These are phyloP conservation scores for Nomada hirtipes DNA, from an alignment of 2,888 invertebrate species.

Conservation along the genomic window DNA sequence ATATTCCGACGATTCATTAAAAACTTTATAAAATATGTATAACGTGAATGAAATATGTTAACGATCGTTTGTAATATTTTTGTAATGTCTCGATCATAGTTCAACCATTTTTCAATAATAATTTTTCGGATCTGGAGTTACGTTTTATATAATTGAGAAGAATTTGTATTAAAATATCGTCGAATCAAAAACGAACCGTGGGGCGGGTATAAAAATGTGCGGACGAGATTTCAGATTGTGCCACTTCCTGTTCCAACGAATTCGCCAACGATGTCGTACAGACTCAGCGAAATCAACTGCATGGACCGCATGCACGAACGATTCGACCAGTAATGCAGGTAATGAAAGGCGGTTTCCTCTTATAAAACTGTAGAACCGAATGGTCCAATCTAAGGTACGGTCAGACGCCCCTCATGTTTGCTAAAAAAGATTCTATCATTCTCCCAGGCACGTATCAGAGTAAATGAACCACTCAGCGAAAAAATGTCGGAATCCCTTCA, in stretches of 20 bases:
- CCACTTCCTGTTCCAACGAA: slow-evolving; percentile 57
- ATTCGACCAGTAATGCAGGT: slow-evolving; percentile 61
- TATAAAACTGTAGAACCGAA: slow-evolving; percentile 37
- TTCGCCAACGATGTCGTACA: slow-evolving; percentile 58
- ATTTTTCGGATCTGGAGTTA: not conserved
- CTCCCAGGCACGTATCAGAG: not conserved
- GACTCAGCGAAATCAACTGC: slow-evolving; percentile 69
- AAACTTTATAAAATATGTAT: too few species aligned
- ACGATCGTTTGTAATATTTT: not conserved
- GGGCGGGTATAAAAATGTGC: too few species aligned
- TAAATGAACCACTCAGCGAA: not conserved
- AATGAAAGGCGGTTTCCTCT: slow-evolving; percentile 55
- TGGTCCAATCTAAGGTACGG: slow-evolving; percentile 4
- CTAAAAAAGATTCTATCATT: not conserved
- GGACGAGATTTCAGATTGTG: slow-evolving; percentile 42
- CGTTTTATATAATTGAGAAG: not conserved
- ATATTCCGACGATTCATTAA: too few species aligned
- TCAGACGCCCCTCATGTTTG: slow-evolving; percentile 19
- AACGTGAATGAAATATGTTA: not conserved
- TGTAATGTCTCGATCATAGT: not conserved
- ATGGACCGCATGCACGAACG: slow-evolving; percentile 60
- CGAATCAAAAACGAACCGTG: slow-evolving; percentile 36
- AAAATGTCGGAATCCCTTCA: not conserved
- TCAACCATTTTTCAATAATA: not conserved
- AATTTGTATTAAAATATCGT: slow-evolving; percentile 47